Conservation (phyloP, 2,113 vertebrate genomes). For the Apodemus sylvaticus region DNA sequence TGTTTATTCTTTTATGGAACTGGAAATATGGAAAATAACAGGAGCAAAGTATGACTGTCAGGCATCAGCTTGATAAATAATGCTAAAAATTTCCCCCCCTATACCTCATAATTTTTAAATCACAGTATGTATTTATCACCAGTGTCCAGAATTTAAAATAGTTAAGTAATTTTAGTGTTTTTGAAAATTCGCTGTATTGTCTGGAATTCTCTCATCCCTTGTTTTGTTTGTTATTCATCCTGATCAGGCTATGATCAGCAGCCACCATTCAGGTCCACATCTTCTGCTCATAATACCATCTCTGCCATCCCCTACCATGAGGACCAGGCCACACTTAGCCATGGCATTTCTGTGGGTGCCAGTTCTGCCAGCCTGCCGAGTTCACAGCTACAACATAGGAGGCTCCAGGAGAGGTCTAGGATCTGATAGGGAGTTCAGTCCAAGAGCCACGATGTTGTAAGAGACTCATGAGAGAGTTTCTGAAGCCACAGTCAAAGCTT, state of each 20-base stretch:
- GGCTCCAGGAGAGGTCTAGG: background rate
- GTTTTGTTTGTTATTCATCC: background rate
- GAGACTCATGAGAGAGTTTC: background rate
- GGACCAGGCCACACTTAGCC: background rate
- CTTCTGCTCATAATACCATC: background rate
- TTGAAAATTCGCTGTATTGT: background rate
- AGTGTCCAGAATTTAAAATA: background rate
- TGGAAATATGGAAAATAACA: background rate
- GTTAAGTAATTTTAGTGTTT: background rate
- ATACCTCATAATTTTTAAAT: background rate
- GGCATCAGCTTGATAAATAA: slow-evolving; percentile 10
- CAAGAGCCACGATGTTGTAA: background rate
- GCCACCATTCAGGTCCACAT: background rate
- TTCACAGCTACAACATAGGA: background rate
- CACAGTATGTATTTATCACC: background rate
- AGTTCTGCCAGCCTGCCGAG: background rate
- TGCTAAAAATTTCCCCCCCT: background rate
- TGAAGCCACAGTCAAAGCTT: background rate
- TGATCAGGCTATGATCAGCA: background rate
- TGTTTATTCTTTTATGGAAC: background rate
- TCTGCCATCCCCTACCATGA: background rate
- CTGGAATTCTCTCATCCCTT: background rate
- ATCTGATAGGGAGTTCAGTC: background rate
- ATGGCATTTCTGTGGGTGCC: background rate
- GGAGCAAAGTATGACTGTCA: background rate